Evolutionary conservation across 2,888 invertebrate species (phyloP).

Genomic region (Sphinx pinastri): DNA sequence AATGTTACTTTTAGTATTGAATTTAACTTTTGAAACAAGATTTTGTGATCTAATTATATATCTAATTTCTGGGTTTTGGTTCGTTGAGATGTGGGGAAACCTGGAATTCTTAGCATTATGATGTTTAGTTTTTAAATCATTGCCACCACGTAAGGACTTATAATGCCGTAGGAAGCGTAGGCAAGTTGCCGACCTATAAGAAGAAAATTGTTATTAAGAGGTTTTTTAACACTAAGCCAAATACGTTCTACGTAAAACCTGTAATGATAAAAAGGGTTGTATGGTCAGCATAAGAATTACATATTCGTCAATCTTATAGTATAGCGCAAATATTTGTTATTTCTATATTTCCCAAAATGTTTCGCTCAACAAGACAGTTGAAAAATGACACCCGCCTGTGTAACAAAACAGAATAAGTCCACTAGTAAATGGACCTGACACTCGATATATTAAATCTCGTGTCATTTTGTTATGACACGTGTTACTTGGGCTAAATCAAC

Average conservation of each 20-base stretch:
- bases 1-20: constrained; percentile 1
- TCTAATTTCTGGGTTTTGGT: background rate
- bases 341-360: background rate
- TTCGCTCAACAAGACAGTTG: constrained; percentile 2
- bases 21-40: background rate
- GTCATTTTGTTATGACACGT: constrained; percentile 41
- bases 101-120: too few species aligned
- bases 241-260: too few species aligned
- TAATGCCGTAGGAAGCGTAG: too few species aligned
- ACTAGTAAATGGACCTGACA: constrained; percentile 20
- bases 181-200: too few species aligned
- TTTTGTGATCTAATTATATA: background rate
- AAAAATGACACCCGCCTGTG: constrained; percentile 24
- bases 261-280: too few species aligned
- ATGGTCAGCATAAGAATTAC: too few species aligned
- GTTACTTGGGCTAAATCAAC: constrained; percentile 34
- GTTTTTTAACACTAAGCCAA: too few species aligned
- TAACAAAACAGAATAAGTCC: constrained; percentile 34
- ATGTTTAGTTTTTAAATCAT: too few species aligned
- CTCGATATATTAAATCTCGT: constrained; percentile 43
- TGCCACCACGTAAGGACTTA: too few species aligned
- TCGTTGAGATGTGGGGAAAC: too few species aligned
- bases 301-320: too few species aligned
- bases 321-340: background rate
- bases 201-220: too few species aligned